Percentiles rank a stretch among this genome's conserved stretches.
Conservation (phyloP, 2,888 invertebrate genomes). For the Metellina segmentata region DNA sequence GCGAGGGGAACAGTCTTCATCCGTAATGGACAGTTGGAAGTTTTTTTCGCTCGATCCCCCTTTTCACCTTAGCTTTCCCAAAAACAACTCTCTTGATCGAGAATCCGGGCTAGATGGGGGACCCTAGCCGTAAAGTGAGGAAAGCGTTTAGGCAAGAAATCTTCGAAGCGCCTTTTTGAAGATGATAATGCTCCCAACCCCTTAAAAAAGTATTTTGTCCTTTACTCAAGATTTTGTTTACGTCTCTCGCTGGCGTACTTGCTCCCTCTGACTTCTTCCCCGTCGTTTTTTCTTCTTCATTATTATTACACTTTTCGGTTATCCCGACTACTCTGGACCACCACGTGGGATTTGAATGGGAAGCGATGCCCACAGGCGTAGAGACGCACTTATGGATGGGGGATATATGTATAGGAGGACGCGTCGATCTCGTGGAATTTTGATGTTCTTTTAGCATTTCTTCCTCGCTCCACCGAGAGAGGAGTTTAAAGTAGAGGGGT, state of each 20-base stretch:
- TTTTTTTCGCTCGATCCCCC: slow-evolving; percentile 17
- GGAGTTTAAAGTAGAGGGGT: slow-evolving; percentile 33
- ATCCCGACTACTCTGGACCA: slow-evolving; percentile 44
- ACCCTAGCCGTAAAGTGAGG: slow-evolving; percentile 61
- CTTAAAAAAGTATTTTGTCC: slow-evolving; percentile 66
- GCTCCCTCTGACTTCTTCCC: neutral
- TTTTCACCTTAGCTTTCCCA: too few relatives aligned
- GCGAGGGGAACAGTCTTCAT: slow-evolving; percentile 69
- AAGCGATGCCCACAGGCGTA: slow-evolving; percentile 35
- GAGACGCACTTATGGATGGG: slow-evolving; percentile 56
- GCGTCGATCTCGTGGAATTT: slow-evolving; percentile 50
- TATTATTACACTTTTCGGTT: slow-evolving; percentile 70
- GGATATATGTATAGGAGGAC: slow-evolving; percentile 43
- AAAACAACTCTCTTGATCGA: slow-evolving; percentile 69
- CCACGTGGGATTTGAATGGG: slow-evolving; percentile 63
- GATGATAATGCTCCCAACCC: slow-evolving; percentile 73
- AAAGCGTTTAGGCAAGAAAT: slow-evolving; percentile 71
- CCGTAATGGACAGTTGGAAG: slow-evolving; percentile 75
- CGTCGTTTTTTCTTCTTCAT: slow-evolving; percentile 40
- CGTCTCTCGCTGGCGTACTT: slow-evolving; percentile 30
- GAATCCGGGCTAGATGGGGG: slow-evolving; percentile 52
- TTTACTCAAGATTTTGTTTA: slow-evolving; percentile 67
- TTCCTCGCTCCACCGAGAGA: neutral
- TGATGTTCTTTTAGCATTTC: slow-evolving; percentile 40
- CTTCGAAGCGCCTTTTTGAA: slow-evolving; percentile 29